phyloP scores from a whole-genome alignment of 2,113 vertebrate species.

The Pampusana beccarii region DNA sequence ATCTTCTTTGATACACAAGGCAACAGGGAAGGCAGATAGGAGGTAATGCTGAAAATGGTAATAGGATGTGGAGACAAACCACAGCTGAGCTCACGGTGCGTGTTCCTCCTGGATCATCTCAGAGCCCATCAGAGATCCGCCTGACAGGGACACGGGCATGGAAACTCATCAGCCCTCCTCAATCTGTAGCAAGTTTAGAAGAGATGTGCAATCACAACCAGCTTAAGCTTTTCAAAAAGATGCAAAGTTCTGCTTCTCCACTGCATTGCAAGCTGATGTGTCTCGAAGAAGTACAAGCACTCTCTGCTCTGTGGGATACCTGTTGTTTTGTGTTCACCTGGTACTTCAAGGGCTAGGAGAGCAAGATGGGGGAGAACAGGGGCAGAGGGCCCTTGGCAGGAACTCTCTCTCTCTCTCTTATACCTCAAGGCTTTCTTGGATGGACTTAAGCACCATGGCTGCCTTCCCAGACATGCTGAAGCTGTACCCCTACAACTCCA shows the following conservation, averaged over 20 bases:
- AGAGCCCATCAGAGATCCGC: background rate
- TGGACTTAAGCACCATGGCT: background rate
- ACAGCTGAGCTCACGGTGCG: background rate
- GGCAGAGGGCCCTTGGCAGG: background rate
- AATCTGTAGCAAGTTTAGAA: background rate
- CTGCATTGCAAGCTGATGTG: background rate
- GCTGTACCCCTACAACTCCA: background rate
- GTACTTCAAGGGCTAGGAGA: background rate
- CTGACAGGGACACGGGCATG: background rate
- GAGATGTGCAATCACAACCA: background rate
- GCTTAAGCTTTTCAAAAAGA: background rate
- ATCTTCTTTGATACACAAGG: background rate
- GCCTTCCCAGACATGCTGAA: background rate
- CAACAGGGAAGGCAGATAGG: background rate
- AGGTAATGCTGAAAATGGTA: slow-evolving; percentile 6
- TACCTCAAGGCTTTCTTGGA: background rate
- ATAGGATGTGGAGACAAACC: background rate
- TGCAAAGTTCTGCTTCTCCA: background rate
- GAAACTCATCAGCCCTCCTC: background rate
- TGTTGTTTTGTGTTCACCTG: background rate
- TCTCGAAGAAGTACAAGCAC: background rate
- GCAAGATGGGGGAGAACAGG: background rate
- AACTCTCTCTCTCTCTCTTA: background rate
- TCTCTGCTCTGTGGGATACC: fast-evolving
- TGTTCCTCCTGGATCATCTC: background rate